phyloP scores from a whole-genome alignment of 2,797 vertebrate species.

The Buphagus erythrorhynchus region DNA sequence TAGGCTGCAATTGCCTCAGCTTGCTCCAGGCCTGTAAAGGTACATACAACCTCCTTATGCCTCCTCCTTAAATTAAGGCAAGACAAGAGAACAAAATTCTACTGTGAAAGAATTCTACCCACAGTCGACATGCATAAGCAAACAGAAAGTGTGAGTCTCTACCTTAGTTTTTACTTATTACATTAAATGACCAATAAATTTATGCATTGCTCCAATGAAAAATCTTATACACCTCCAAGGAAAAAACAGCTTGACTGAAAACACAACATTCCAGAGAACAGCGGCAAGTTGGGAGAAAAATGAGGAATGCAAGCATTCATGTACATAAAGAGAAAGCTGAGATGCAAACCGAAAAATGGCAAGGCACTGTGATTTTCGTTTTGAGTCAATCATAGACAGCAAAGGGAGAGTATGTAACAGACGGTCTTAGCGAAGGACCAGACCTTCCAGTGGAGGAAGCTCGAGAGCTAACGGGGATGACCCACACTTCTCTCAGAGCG shows the following conservation, averaged over 20 bases:
- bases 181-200: not conserved
- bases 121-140: not conserved
- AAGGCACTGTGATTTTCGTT: not conserved
- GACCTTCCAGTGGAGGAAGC: no score
- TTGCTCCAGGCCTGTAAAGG: fast-evolving
- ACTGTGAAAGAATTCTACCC: not conserved
- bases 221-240: not conserved
- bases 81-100: not conserved
- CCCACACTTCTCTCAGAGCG: no score
- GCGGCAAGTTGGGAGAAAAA: not conserved
- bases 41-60: fast-evolving
- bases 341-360: not conserved
- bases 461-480: not conserved
- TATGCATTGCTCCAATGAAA: not conserved
- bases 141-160: not conserved
- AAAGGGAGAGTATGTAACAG: not conserved
- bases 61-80: not conserved
- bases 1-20: not conserved
- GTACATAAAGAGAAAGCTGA: not conserved
- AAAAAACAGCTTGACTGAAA: not conserved
- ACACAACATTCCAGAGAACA: not conserved
- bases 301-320: not conserved
- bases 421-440: not conserved
- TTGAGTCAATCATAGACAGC: not conserved
- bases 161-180: not conserved